Conservation (phyloP, 2,797 vertebrate genomes). For the Myotis pilosus region DNA sequence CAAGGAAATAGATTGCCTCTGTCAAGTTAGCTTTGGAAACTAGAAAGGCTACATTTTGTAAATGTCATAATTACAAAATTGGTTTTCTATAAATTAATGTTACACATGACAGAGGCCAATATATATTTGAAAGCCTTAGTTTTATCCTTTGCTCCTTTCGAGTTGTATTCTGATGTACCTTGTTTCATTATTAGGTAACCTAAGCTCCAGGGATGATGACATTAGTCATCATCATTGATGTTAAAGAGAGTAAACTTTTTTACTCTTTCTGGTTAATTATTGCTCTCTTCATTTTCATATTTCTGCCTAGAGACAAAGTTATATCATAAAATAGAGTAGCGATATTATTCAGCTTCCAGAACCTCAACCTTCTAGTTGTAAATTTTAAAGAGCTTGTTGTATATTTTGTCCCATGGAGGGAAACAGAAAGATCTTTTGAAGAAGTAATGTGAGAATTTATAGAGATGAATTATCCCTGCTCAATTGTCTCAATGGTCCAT, state of each 20-base stretch:
- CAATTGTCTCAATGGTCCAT: not conserved
- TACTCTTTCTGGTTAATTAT: not conserved
- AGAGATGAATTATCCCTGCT: not conserved
- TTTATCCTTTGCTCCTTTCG: not conserved
- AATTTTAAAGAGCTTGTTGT: conserved; percentile 35
- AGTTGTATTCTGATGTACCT: not conserved
- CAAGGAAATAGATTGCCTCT: conserved; percentile 11
- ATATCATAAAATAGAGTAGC: not conserved
- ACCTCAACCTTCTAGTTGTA: not conserved
- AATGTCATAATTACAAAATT: conserved; percentile 30
- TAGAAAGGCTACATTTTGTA: not conserved
- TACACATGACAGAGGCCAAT: not conserved
- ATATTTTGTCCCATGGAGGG: not conserved
- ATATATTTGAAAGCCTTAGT: conserved; percentile 15
- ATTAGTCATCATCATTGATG: not conserved
- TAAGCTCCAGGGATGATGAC: not conserved
- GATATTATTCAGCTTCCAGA: not conserved
- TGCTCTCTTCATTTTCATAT: conserved; percentile 32
- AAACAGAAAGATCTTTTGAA: not conserved
- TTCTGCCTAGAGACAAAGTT: conserved; percentile 1
- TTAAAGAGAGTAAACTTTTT: not conserved
- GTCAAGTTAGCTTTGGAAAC: not conserved
- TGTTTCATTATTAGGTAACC: conserved; percentile 7
- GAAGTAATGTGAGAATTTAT: not conserved
- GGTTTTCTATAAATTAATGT: conserved; percentile 4